Conservation (phyloP, 2,797 vertebrate species). For the Botia kubotai region DNA sequence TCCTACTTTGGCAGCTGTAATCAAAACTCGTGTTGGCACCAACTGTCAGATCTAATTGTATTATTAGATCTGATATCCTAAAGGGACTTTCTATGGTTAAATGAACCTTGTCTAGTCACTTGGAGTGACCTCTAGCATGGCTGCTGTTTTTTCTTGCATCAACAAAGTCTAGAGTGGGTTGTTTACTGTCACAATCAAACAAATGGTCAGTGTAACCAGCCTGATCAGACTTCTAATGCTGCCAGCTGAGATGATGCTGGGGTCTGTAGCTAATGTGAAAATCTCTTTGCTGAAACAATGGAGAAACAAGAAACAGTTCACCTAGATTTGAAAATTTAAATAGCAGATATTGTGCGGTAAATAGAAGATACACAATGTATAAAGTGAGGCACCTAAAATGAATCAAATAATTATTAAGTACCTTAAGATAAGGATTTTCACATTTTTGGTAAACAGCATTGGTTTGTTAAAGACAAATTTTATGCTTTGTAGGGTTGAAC, state of each 20-base stretch:
- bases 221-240: constrained; percentile 51
- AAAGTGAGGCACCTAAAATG: no score
- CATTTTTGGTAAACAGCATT: background rate
- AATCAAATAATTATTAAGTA: background rate
- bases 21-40: background rate
- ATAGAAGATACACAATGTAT: background rate
- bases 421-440: background rate
- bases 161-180: background rate
- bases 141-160: constrained; percentile 29
- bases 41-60: constrained; percentile 35
- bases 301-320: background rate
- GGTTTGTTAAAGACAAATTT: background rate
- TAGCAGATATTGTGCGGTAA: background rate
- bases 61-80: background rate
- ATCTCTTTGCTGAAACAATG: background rate
- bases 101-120: constrained; percentile 46
- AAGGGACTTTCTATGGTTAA: constrained; percentile 23
- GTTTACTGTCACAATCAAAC: constrained; percentile 37
- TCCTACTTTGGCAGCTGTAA: constrained; percentile 10
- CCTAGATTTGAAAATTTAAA: background rate
- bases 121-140: constrained; percentile 60
- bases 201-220: constrained; percentile 20
- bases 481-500: background rate
- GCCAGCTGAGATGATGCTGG: constrained; percentile 45
- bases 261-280: background rate